Percentiles rank a stretch among this genome's conserved stretches.
These are phyloP conservation scores for Sceloporus undulatus DNA, from an alignment of 2,113 vertebrate genomes.

Conservation along the genomic window DNA sequence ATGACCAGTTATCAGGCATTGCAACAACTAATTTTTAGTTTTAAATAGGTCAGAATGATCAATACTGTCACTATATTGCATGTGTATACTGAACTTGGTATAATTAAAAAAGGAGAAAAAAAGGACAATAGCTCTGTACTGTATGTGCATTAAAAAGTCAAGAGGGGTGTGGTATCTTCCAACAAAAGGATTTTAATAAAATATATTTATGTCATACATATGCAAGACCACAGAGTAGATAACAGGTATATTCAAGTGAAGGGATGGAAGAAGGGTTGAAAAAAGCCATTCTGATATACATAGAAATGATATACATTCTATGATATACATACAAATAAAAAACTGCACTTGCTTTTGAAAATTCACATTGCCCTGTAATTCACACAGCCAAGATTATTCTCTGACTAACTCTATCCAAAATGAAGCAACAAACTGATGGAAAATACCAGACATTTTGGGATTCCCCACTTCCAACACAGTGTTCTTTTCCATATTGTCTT, in stretches of 20 bases:
- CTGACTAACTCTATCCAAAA: no score
- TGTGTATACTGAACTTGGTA: background rate
- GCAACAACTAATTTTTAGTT: background rate
- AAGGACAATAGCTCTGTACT: no score
- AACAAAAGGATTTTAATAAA: background rate
- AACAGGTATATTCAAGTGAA: background rate
- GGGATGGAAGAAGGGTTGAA: background rate
- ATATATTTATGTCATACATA: background rate
- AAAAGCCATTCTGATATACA: background rate
- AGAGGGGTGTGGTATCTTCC: background rate
- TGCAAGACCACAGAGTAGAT: background rate
- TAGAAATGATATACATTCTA: no score
- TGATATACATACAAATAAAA: no score
- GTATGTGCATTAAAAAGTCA: background rate
- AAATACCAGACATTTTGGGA: no score
- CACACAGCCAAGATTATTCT: no score
- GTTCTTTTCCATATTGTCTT: background rate
- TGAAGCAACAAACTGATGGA: no score
- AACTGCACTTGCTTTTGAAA: no score
- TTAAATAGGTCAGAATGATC: background rate
- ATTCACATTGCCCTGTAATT: no score
- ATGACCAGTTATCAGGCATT: background rate
- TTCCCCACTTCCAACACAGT: no score
- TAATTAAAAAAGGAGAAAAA: background rate
- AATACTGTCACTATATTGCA: background rate